These are phyloP conservation scores for Bombus affinis DNA, from an alignment of 1,140 invertebrate species.

Conservation along the genomic window DNA sequence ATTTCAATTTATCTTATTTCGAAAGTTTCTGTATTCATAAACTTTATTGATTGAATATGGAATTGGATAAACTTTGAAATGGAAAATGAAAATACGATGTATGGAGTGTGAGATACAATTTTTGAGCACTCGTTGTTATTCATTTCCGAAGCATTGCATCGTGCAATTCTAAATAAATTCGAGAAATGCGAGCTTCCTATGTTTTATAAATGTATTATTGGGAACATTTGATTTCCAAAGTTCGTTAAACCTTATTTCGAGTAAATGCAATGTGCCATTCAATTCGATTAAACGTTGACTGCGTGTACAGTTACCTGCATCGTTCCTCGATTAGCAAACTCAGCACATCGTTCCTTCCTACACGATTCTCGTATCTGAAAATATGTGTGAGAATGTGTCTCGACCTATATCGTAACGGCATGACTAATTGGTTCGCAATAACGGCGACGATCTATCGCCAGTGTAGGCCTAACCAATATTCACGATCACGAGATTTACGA, in stretches of 20 bases:
- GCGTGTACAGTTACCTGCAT: neutral
- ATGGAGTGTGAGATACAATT: neutral
- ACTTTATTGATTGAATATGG: neutral
- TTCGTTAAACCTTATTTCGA: neutral
- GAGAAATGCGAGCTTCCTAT: neutral
- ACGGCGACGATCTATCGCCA: conserved; percentile 42
- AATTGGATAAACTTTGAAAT: neutral
- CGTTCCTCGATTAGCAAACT: conserved; percentile 22
- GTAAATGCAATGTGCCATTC: neutral
- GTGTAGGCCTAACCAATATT: conserved; percentile 17
- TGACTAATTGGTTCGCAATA: conserved; percentile 59
- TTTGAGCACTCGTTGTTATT: neutral
- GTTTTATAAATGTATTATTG: neutral
- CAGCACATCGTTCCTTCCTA: neutral
- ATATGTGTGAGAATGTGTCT: conserved; percentile 3
- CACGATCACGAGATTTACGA: conserved; percentile 30
- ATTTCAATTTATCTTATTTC: neutral
- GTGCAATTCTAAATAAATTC: neutral
- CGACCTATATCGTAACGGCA: conserved; percentile 13
- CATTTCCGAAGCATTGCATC: neutral
- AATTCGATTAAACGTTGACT: neutral
- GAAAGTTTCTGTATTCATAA: neutral
- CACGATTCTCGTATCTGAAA: neutral
- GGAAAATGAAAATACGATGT: neutral
- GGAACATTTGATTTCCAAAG: neutral